Base-by-base conservation (phyloP, 2,888 invertebrate genomes). In the Leucania comma region DNA sequence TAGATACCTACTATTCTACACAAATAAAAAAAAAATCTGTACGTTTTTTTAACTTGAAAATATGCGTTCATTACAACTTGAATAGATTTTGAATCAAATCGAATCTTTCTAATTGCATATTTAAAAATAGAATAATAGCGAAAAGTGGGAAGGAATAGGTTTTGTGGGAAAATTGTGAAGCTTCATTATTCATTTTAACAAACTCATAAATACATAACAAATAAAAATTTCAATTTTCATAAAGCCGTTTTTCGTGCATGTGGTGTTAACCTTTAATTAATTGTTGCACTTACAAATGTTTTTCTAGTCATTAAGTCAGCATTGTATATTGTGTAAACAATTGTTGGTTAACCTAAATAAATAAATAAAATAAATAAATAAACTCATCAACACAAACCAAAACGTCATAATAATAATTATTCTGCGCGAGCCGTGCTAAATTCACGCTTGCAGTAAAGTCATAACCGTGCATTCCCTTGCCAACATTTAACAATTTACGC, bases 401-500 rank as follows among this genome's bases (percentile, higher is more conserved):
- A 32, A 24, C 8, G 14, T 35, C 32, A 22, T 20, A 35, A 22
- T 53, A 22, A 57, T 29, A 12, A 38, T 29, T 68, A 69, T 48
- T 42, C 14, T 14, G 26, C 14, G 48, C 20, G 50, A 57, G 14
- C 14, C 46, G 53, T 53, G 54, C 17, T 68, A 72, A 46, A 57
- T 35, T 17, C 20, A 35, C 12, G 12, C 14, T 22, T 20, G 9
- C 22, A 53, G 20, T 58, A 22, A 78, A 46, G 20, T 48, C 50
- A 71, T 51, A 70, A 71, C 50, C 50, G 24, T 29, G 26, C 63
- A 35, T 51, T 57, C 29, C 20, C 32, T 29, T 17, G 46, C 26
- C 26, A 24, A 24, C 51, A 57, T 61, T 57, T 29, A 51, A 73
- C 63, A 46, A 61, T 53, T 53, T 54, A 46, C 51, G 46, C 29